phyloP scores from a whole-genome alignment of 2,888 invertebrate genomes.

The Mylabris sibirica region DNA sequence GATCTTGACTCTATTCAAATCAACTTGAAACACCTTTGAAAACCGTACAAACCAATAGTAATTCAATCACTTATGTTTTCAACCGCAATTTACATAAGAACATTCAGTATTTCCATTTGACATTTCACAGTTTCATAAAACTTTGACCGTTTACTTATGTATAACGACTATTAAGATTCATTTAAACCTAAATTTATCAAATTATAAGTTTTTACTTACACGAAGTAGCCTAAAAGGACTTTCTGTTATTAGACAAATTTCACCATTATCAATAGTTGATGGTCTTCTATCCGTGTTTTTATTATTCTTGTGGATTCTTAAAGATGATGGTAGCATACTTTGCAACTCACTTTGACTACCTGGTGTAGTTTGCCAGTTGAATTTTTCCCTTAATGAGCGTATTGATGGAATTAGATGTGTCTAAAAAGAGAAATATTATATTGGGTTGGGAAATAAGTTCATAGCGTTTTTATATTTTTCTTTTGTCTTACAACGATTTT shows the following conservation, averaged over 20 bases:
- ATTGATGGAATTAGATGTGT: conserved; percentile 58
- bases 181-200: too few species aligned
- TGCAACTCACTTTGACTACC: conserved; percentile 65
- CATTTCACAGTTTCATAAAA: neutral
- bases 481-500: too few species aligned
- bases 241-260: conserved; percentile 77
- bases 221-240: conserved; percentile 77
- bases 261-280: conserved; percentile 46
- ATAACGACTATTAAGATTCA: too few species aligned
- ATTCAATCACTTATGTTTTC: neutral
- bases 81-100: neutral
- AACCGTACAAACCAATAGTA: neutral
- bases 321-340: conserved; percentile 64
- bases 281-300: conserved; percentile 25
- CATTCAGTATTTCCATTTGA: neutral
- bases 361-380: conserved; percentile 45
- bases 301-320: conserved; percentile 40
- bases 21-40: neutral
- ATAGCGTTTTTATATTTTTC: too few species aligned
- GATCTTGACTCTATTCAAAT: neutral
- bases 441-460: too few species aligned
- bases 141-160: too few species aligned
- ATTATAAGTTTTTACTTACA: conserved; percentile 63
- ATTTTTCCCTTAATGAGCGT: conserved; percentile 36
- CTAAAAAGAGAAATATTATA: conserved; percentile 53